phyloP scores from a whole-genome alignment of 2,888 invertebrate species.

The Cyaniris semiargus region DNA sequence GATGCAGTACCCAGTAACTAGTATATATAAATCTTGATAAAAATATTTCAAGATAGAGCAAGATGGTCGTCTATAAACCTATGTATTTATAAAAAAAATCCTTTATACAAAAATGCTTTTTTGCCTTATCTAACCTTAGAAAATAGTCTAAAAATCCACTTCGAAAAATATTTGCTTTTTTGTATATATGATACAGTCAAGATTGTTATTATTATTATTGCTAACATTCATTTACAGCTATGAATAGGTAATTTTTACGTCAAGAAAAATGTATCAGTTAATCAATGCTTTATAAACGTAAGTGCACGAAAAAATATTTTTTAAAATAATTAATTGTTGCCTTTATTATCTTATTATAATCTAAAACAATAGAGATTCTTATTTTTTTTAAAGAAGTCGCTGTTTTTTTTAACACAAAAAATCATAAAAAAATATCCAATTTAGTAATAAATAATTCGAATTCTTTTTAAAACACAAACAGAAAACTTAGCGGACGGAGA shows the following conservation, averaged over 20 bases:
- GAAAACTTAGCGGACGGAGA: neutral
- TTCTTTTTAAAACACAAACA: neutral
- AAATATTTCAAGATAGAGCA: neutral
- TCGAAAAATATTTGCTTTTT: neutral
- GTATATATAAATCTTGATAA: neutral
- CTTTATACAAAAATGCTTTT: neutral
- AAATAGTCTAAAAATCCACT: neutral
- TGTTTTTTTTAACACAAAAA: neutral
- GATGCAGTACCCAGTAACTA: too few species aligned
- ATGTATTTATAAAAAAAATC: too few species aligned
- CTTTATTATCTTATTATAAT: neutral
- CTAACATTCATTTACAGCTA: neutral
- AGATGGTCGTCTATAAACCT: neutral
- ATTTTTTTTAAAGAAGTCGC: neutral
- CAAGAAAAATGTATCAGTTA: too few species aligned
- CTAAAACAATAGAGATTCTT: neutral
- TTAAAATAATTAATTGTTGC: neutral
- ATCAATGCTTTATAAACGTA: too few species aligned
- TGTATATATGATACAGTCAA: neutral
- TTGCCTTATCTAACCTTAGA: neutral
- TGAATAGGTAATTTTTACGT: neutral
- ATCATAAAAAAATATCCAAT: neutral
- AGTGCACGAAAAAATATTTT: neutral
- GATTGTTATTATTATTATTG: neutral
- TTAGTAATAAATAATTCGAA: neutral